Conservation (phyloP, 2,797 vertebrate genomes). For the Avahi laniger region DNA sequence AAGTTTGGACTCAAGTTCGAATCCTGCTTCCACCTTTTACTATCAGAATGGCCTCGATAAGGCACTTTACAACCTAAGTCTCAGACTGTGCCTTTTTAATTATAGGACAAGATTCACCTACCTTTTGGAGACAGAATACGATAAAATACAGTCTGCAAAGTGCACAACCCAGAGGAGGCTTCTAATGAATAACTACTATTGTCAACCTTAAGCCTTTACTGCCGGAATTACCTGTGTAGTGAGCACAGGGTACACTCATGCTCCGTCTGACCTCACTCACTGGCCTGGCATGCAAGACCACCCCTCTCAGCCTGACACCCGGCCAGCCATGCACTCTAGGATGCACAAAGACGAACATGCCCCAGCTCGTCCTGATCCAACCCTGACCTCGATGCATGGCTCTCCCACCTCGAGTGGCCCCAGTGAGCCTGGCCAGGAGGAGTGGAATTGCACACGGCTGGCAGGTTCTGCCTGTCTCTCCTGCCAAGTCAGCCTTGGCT, state of each 20-base stretch:
- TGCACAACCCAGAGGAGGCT: background rate
- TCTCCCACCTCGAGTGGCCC: background rate
- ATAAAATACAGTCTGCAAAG: background rate
- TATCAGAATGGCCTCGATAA: background rate
- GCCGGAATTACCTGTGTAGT: too few species aligned
- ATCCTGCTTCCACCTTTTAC: background rate
- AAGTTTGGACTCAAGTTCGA: background rate
- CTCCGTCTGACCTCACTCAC: background rate
- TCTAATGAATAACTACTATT: background rate
- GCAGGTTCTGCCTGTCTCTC: background rate
- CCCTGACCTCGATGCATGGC: background rate
- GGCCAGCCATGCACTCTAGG: background rate
- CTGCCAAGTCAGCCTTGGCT: background rate
- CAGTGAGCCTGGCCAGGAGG: background rate
- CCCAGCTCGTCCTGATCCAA: background rate
- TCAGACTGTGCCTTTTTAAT: background rate
- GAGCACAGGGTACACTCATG: rapidly evolving
- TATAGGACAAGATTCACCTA: background rate
- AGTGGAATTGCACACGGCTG: rapidly evolving
- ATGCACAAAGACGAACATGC: background rate
- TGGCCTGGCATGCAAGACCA: background rate
- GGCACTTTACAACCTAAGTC: background rate
- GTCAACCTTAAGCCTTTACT: background rate
- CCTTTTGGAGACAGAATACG: background rate
- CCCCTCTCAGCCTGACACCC: background rate